Evolutionary conservation across 2,797 vertebrate genomes (phyloP).

Genomic region (Phrynocephalus guinanensis): DNA sequence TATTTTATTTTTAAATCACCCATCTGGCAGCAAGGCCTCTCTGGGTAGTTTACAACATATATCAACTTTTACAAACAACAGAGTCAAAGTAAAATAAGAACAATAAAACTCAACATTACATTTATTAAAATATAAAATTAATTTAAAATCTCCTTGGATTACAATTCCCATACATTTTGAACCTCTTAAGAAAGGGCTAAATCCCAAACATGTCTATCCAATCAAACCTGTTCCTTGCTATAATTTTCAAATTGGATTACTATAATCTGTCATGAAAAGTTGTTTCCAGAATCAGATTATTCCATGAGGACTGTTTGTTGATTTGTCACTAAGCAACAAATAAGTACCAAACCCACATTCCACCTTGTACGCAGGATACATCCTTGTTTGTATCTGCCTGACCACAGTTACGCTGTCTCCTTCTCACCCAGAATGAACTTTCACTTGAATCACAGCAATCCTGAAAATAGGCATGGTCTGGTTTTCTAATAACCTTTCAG

Average conservation of each 20-base stretch:
- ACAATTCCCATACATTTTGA: background rate
- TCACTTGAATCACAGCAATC: background rate
- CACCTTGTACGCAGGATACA: background rate
- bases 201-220: background rate
- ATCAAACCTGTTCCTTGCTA: background rate
- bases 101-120: background rate
- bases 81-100: too few species aligned
- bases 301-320: constrained; percentile 8
- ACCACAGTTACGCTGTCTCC: background rate
- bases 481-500: background rate
- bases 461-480: background rate
- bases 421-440: background rate
- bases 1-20: too few species aligned
- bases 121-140: background rate
- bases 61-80: too few species aligned
- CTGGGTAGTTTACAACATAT: too few species aligned
- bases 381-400: background rate
- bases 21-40: too few species aligned
- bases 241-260: background rate
- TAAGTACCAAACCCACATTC: background rate
- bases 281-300: background rate
- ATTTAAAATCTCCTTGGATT: background rate
- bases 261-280: background rate
- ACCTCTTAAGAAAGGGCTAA: background rate
- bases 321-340: constrained; percentile 10